Evolutionary conservation across 2,888 invertebrate genomes (phyloP).

Genomic region (Vanessa cardui): DNA sequence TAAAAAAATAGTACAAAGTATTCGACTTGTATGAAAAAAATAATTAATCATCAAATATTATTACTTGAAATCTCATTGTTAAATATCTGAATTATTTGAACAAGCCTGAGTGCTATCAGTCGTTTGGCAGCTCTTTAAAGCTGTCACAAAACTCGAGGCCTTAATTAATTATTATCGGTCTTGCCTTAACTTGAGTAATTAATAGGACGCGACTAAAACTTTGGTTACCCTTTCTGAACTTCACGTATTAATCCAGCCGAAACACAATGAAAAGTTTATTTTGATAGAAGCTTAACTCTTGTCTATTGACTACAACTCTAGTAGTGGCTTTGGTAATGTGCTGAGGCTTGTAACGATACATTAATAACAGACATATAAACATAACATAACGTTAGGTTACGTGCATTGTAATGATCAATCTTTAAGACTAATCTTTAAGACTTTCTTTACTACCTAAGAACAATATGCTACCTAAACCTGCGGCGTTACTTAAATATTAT

Average conservation of each 20-base stretch:
- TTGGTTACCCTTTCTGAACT: slow-evolving; percentile 75
- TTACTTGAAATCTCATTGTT: too few relatives aligned
- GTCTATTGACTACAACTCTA: slow-evolving; percentile 52
- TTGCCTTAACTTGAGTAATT: slow-evolving; percentile 68
- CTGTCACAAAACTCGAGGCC: slow-evolving; percentile 50
- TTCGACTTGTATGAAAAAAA: too few relatives aligned
- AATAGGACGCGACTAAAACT: slow-evolving; percentile 75
- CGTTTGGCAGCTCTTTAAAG: slow-evolving; percentile 7
- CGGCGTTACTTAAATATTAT: too few relatives aligned
- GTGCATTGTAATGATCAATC: neutral
- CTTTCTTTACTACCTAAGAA: too few relatives aligned
- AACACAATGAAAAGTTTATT: slow-evolving; percentile 69
- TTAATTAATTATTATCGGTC: slow-evolving; percentile 73
- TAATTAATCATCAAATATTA: too few relatives aligned
- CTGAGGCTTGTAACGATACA: slow-evolving; percentile 4
- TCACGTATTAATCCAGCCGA: slow-evolving; percentile 72
- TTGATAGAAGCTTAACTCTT: slow-evolving; percentile 46
- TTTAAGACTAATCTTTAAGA: too few relatives aligned
- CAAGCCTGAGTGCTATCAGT: neutral
- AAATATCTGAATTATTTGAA: neutral
- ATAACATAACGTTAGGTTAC: neutral
- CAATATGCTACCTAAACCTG: too few relatives aligned
- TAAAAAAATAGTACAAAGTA: too few relatives aligned
- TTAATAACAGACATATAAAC: neutral
- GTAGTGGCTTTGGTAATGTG: slow-evolving; percentile 42